phyloP scores from a whole-genome alignment of 1,140 invertebrate genomes.

The Spodoptera litura region DNA sequence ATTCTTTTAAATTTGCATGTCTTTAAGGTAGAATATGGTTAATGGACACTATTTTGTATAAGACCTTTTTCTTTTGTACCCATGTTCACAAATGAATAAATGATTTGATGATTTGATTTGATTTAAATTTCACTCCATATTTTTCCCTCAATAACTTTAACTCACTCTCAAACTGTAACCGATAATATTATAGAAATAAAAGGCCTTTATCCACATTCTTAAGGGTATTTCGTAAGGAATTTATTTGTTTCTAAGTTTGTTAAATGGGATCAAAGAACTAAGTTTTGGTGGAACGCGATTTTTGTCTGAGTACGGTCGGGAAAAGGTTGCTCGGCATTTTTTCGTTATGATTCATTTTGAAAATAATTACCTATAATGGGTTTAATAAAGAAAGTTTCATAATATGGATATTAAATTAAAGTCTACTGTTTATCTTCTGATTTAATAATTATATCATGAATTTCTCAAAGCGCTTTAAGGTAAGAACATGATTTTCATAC shows the following conservation, averaged over 20 bases:
- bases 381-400: background rate
- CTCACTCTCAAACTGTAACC: background rate
- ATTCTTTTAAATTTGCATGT: no score
- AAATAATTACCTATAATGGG: background rate
- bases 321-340: background rate
- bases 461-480: no score
- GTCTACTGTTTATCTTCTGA: no score
- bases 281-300: slow-evolving; percentile 16
- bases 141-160: background rate
- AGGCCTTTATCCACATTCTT: background rate
- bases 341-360: background rate
- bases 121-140: background rate
- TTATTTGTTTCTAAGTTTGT: slow-evolving; percentile 21
- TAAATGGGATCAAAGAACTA: slow-evolving; percentile 26
- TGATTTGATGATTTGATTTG: no score
- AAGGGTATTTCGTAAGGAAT: background rate
- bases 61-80: no score
- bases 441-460: no score
- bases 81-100: no score
- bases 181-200: slow-evolving; percentile 4
- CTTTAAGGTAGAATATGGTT: no score
- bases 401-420: no score
- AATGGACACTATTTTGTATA: no score
- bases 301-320: slow-evolving; percentile 6
- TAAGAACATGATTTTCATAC: background rate